phyloP scores from a whole-genome alignment of 2,888 invertebrate genomes.

The Apamea epomidion region DNA sequence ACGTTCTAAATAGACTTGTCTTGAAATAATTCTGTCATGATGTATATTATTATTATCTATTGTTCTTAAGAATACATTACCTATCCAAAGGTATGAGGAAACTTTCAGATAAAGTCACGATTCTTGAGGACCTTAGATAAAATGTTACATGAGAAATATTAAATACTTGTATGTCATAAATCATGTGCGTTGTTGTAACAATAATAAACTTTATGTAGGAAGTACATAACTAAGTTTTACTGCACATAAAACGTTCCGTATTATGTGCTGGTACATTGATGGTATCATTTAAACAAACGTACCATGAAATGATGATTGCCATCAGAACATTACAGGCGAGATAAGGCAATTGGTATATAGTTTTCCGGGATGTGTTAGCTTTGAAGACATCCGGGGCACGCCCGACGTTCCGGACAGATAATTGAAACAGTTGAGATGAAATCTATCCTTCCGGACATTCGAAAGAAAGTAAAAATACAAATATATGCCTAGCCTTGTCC shows the following conservation, averaged over 20 bases:
- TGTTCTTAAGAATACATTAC: slow-evolving; percentile 20
- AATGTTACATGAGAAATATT: slow-evolving; percentile 13
- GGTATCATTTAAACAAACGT: slow-evolving; percentile 23
- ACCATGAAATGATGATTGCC: slow-evolving; percentile 11
- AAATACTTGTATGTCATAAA: background rate
- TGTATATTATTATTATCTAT: background rate
- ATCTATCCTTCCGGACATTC: background rate
- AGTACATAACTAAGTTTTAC: slow-evolving; percentile 7
- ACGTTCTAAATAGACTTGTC: background rate
- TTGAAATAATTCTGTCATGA: background rate
- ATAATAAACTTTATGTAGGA: slow-evolving; percentile 22
- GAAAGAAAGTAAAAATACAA: background rate
- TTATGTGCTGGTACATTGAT: slow-evolving; percentile 6
- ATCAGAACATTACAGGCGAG: background rate
- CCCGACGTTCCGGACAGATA: background rate
- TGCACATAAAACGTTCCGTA: slow-evolving; percentile 15
- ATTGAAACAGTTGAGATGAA: too few relatives aligned
- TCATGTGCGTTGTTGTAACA: background rate
- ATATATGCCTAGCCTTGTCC: too few relatives aligned
- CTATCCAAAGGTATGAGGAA: slow-evolving; percentile 24
- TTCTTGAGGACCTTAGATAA: slow-evolving; percentile 4
- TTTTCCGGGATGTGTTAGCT: slow-evolving; percentile 8
- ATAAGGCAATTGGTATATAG: background rate
- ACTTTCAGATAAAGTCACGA: slow-evolving; percentile 28
- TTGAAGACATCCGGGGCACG: background rate